phyloP scores from a whole-genome alignment of 2,888 invertebrate genomes.

The Aspidapion aeneum region DNA sequence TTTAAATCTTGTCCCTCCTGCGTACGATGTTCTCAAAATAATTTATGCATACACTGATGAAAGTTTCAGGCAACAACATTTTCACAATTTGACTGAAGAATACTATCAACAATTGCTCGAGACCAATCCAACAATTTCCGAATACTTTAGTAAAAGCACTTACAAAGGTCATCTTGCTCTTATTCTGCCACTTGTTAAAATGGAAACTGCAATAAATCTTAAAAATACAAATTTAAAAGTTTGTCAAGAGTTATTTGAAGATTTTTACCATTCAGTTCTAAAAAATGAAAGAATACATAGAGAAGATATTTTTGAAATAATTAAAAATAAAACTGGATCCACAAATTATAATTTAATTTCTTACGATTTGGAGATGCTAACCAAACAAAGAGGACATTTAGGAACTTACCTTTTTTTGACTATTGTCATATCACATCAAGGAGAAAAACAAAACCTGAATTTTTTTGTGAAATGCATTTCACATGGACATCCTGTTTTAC shows the following conservation, averaged over 20 bases:
- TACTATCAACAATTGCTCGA: conserved; percentile 19
- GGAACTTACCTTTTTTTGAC: conserved; percentile 34
- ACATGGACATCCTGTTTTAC: conserved; percentile 15
- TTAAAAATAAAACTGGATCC: conserved; percentile 27
- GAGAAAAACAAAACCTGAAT: neutral
- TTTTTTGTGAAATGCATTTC: conserved; percentile 35
- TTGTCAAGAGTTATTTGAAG: neutral
- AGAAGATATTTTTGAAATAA: conserved; percentile 33
- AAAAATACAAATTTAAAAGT: neutral
- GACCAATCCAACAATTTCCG: neutral
- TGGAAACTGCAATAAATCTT: neutral
- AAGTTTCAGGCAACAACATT: conserved; percentile 17
- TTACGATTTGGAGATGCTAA: conserved; percentile 24
- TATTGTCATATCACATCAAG: conserved; percentile 14
- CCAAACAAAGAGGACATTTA: conserved; percentile 32
- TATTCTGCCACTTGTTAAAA: conserved; percentile 14
- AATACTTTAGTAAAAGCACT: conserved; percentile 2
- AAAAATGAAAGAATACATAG: conserved; percentile 22
- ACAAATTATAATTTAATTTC: conserved; percentile 25
- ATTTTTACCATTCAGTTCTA: conserved; percentile 11
- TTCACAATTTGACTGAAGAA: conserved; percentile 18
- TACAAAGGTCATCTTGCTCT: conserved; percentile 5
- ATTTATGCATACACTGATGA: conserved; percentile 20
- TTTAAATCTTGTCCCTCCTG: conserved; percentile 6
- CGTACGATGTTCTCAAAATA: conserved; percentile 18